Percentiles rank a stretch among this genome's conserved stretches.
These are phyloP conservation scores for Spisula subtruncata DNA, from an alignment of 2,888 invertebrate genomes.

Conservation along the genomic window DNA sequence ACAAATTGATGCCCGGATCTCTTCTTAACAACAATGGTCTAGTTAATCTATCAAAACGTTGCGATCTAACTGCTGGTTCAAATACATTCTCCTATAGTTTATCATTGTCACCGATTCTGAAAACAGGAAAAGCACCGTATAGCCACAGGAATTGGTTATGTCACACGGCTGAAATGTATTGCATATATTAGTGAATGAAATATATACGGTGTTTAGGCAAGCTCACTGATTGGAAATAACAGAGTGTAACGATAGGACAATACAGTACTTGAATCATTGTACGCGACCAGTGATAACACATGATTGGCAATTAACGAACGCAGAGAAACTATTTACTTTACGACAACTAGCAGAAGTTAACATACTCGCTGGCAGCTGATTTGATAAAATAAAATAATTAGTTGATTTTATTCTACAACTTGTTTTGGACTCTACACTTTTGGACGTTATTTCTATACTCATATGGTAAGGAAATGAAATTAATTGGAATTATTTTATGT, in stretches of 20 bases:
- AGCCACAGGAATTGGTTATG: conserved; percentile 3
- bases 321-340: not conserved
- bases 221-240: conserved; percentile 20
- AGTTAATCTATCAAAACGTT: not conserved
- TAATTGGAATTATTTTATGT: not conserved
- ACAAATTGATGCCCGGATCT: not conserved
- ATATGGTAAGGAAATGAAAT: conserved; percentile 15
- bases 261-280: not conserved
- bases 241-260: not conserved
- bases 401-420: not conserved
- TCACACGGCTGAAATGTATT: not conserved
- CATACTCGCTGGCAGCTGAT: not conserved
- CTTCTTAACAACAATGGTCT: not conserved
- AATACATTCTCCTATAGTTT: not conserved
- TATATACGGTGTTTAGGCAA: conserved; percentile 15
- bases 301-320: conserved; percentile 17
- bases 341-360: conserved; percentile 13
- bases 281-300: conserved; percentile 7
- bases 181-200: not conserved
- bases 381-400: not conserved
- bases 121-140: not conserved
- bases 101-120: conserved; percentile 9
- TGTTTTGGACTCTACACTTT: not conserved
- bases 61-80: not conserved
- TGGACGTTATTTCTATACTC: conserved; percentile 12